Percentiles rank a stretch among this genome's conserved stretches.
These are phyloP conservation scores for Theodoxus fluviatilis DNA, from an alignment of 2,888 invertebrate species.

Conservation along the genomic window DNA sequence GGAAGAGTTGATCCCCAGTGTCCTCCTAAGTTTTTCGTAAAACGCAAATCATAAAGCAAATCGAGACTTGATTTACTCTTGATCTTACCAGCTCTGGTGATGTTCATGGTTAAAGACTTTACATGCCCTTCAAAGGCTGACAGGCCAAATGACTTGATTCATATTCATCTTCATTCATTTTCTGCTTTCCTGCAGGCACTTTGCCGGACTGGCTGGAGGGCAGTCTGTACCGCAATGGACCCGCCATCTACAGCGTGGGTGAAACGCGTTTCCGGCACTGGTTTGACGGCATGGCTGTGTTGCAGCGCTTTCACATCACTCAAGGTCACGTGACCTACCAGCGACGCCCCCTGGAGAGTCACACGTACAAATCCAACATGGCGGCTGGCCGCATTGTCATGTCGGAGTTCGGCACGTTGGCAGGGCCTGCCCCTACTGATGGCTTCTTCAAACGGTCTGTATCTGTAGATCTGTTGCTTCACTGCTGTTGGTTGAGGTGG, in stretches of 20 bases:
- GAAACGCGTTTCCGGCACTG: conserved; percentile 73
- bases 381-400: conserved; percentile 77
- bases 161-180: too few relatives aligned
- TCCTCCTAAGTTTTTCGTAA: too few relatives aligned
- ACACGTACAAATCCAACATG: conserved; percentile 73
- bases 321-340: conserved; percentile 61
- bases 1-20: too few relatives aligned
- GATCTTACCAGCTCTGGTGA: too few relatives aligned
- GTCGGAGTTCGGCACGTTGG: conserved; percentile 83
- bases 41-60: too few relatives aligned
- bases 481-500: too few relatives aligned
- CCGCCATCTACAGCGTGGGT: conserved; percentile 84
- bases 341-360: conserved; percentile 73
- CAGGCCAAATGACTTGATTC: too few relatives aligned
- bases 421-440: conserved; percentile 82
- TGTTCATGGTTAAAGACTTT: too few relatives aligned
- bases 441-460: too few relatives aligned
- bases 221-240: conserved; percentile 70
- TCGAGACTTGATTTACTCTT: too few relatives aligned
- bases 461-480: too few relatives aligned
- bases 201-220: conserved; percentile 53
- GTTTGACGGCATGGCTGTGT: conserved; percentile 86
- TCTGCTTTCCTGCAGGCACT: conserved; percentile 42
- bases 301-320: conserved; percentile 67
- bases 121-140: too few relatives aligned